Evolutionary conservation across 2,797 vertebrate genomes (phyloP).

Genomic region (Xerus rutilus): DNA sequence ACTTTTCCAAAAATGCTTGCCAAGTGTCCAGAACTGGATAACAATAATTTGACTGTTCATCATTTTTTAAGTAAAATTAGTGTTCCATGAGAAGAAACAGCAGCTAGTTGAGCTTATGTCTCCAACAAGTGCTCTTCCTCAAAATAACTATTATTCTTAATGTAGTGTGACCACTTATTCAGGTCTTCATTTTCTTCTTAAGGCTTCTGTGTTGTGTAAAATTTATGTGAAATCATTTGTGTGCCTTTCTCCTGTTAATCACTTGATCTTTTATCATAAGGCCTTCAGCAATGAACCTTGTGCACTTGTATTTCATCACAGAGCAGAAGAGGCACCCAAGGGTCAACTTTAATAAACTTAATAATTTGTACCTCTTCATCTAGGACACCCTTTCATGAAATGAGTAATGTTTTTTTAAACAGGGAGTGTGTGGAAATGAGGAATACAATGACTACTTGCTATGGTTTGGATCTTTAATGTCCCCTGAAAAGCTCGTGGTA

Average conservation of each 20-base stretch:
- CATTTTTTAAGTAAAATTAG: background rate
- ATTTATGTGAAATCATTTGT: too few relatives aligned
- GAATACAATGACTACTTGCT: background rate
- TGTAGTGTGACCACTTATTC: too few relatives aligned
- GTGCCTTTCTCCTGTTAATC: too few relatives aligned
- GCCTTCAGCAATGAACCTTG: too few relatives aligned
- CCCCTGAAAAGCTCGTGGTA: too few relatives aligned
- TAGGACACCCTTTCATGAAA: background rate
- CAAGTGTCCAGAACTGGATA: background rate
- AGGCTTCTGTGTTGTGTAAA: too few relatives aligned
- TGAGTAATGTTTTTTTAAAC: background rate
- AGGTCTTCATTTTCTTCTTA: too few relatives aligned
- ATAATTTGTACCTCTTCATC: background rate
- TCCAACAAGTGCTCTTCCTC: background rate
- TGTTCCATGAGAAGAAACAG: background rate
- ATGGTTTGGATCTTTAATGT: too few relatives aligned
- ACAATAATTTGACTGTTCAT: background rate
- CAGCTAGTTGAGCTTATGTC: background rate
- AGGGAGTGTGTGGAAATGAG: too few relatives aligned
- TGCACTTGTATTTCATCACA: background rate
- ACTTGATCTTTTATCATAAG: too few relatives aligned
- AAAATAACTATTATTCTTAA: too few relatives aligned
- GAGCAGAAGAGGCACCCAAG: background rate
- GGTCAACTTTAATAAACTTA: background rate
- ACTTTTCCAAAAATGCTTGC: background rate